Evolutionary conservation across 2,113 vertebrate species (phyloP).

Genomic region (Parus major): DNA sequence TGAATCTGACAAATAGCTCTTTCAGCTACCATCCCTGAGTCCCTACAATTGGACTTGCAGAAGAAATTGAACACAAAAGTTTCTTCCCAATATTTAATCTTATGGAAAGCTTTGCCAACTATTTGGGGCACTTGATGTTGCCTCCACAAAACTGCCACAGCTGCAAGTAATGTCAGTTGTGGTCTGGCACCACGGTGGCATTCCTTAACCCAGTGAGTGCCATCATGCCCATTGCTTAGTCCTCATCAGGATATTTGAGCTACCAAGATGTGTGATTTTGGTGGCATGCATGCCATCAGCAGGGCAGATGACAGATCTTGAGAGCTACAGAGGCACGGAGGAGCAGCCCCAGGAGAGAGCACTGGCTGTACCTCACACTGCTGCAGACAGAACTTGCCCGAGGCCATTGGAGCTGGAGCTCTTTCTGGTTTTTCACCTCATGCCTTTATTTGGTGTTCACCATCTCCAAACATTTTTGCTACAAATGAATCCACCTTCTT

Average conservation of each 20-base stretch:
- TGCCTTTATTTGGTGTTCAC: neutral
- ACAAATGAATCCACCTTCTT: neutral
- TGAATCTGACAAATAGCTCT: neutral
- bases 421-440: neutral
- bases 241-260: neutral
- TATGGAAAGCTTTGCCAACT: neutral
- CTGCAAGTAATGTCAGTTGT: neutral
- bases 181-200: neutral
- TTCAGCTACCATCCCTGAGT: neutral
- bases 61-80: neutral
- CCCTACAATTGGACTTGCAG: neutral
- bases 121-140: neutral
- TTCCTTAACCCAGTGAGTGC: neutral
- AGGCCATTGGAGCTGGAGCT: neutral
- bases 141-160: neutral
- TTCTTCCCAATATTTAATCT: neutral
- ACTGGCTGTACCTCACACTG: no score
- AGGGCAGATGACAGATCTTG: neutral
- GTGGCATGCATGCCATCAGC: neutral
- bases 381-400: fast-evolving
- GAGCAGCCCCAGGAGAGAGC: neutral
- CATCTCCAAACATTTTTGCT: neutral
- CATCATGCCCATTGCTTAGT: neutral
- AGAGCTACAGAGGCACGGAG: neutral
- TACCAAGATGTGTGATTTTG: neutral